Evolutionary conservation across 2,797 vertebrate species (phyloP), one percentile per base, ranked within the genome.

Genomic region (Rhinella marina): DNA sequence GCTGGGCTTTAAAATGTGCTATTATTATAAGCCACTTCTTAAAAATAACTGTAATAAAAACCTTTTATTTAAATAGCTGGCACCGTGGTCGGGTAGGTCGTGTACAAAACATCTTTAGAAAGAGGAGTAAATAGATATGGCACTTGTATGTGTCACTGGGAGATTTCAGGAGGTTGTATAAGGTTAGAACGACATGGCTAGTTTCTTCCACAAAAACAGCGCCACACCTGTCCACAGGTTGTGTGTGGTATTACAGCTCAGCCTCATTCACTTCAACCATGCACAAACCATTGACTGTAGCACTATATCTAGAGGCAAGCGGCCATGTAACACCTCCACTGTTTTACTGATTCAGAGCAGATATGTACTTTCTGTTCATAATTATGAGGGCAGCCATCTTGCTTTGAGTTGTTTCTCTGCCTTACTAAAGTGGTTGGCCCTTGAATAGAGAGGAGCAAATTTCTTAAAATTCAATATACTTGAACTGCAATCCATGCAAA

Each of bases 11-110:
- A 64, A 85, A 32, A 52, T 29, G 3, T 64, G 57, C 59, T 85
- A 64, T 75, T 77, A 57, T 77, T 64, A 85, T 52, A 64, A 50
- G 16, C 32, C 72, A 85, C 57, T 77, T 77, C 81, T 75, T 68
- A 29, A 27, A 70, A 83, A 83, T 61, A 57, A 32, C 32, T 72
- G 32, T 61, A 75, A 62, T 62, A 77, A 77, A 85, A 62, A 16
- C 16, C 9, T 17, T 85, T 52, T 85, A 27, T 77, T 77, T 62
- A 84, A 84, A 61, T 75, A 61, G 29, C 82, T 64, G 29, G 83
- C 23, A 25, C 19, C 11, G 29, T 14, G 57, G 59, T n/a, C 59
- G 72, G 61, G 83, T 5, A 41, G 83, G 75, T 77, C 83, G 61
- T 52, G 57, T 21, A 62, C 57, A 52, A 75, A 75, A 84, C 19